phyloP scores from a whole-genome alignment of 2,888 invertebrate species.

The Ochropleura plecta region DNA sequence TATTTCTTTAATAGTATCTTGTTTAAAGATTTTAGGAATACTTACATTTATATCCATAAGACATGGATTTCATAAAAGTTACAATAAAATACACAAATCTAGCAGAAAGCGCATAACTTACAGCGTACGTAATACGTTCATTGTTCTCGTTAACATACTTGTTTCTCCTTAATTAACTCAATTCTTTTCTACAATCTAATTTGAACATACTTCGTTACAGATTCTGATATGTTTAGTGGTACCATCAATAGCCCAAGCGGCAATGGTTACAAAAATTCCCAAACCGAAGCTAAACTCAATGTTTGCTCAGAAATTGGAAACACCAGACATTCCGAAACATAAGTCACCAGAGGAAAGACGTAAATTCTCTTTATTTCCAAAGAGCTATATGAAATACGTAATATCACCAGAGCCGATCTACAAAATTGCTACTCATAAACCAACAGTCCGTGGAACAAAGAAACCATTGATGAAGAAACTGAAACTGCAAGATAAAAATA shows the following conservation, averaged over 20 bases:
- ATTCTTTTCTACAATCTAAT: neutral
- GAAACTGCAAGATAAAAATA: conserved; percentile 26
- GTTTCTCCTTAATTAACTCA: neutral
- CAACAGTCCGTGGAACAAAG: conserved; percentile 43
- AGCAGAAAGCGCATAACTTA: neutral
- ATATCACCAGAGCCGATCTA: conserved; percentile 58
- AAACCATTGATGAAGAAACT: conserved; percentile 66
- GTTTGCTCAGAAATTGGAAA: conserved; percentile 3
- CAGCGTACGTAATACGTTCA: neutral
- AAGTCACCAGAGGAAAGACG: conserved; percentile 60
- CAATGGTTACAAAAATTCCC: neutral
- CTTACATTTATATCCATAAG: too few relatives aligned
- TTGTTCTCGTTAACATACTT: neutral
- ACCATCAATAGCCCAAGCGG: conserved; percentile 26
- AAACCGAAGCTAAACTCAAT: conserved; percentile 38
- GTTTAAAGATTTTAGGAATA: neutral
- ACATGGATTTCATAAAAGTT: neutral
- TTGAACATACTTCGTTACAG: conserved; percentile 37
- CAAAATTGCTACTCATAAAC: conserved; percentile 40
- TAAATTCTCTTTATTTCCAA: conserved; percentile 69
- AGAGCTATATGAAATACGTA: conserved; percentile 65
- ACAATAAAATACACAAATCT: neutral
- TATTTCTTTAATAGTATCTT: neutral
- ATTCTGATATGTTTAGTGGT: conserved; percentile 35
- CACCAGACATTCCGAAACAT: neutral